A percentile compares a stretch with the other conserved stretches of the same genome.
Conservation (phyloP, 53 echinoderm and acorn worm genomes). For the Paracentrotus lividus region DNA sequence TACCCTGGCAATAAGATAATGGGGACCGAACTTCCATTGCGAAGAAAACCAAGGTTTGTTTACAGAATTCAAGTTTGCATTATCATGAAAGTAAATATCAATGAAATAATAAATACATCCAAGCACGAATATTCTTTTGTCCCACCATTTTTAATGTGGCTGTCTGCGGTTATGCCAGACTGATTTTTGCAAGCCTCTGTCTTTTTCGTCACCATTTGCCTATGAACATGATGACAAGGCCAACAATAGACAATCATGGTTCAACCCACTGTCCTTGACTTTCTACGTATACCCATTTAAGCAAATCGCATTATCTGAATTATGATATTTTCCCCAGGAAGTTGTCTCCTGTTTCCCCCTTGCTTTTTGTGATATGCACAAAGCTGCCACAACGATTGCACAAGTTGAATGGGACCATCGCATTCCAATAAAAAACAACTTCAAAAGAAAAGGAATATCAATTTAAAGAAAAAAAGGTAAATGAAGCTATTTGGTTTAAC, state of each 20-base stretch:
- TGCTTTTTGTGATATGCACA: too few species aligned
- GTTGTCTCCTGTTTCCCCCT: too few species aligned
- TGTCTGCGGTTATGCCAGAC: background rate
- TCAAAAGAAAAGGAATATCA: too few species aligned
- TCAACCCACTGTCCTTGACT: background rate
- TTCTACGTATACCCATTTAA: background rate
- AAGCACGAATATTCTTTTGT: background rate
- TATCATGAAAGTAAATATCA: background rate
- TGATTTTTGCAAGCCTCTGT: background rate
- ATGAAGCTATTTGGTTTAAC: too few species aligned
- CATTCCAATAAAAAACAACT: too few species aligned
- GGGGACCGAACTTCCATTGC: too few species aligned
- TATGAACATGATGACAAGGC: background rate
- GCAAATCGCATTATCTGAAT: background rate
- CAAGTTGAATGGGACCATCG: constrained; percentile 6
- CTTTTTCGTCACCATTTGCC: background rate
- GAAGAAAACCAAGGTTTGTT: background rate
- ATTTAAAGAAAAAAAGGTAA: too few species aligned
- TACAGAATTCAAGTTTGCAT: background rate
- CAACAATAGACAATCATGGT: background rate
- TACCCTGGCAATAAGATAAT: background rate
- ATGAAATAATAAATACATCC: background rate
- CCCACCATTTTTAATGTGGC: too few species aligned
- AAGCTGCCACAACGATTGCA: background rate
- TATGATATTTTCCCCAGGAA: background rate